Evolutionary conservation across 2,888 invertebrate species (phyloP).

Genomic region (Drosophila percnosoma): DNA sequence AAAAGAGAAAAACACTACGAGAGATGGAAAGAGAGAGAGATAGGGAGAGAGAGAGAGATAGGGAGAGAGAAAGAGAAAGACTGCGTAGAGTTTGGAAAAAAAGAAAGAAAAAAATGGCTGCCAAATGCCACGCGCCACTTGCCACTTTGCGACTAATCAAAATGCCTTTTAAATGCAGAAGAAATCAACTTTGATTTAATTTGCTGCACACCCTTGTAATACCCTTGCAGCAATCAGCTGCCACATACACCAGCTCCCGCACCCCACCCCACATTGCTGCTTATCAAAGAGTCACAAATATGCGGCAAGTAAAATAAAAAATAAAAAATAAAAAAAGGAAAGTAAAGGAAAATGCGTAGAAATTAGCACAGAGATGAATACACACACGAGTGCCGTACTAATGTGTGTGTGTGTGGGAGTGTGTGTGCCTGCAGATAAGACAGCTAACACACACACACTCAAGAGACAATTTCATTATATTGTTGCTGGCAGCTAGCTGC

Average conservation of each 20-base stretch:
- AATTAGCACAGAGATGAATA: slow-evolving; percentile 78
- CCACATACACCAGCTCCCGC: not conserved
- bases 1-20: slow-evolving; percentile 2
- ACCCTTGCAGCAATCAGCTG: not conserved
- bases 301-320: slow-evolving; percentile 39
- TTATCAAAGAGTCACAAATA: slow-evolving; percentile 61
- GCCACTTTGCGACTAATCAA: slow-evolving; percentile 75
- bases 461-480: slow-evolving; percentile 78
- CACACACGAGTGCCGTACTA: slow-evolving; percentile 62
- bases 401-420: slow-evolving; percentile 15
- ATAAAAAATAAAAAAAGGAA: not conserved
- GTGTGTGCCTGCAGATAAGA: slow-evolving; percentile 63
- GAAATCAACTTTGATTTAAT: slow-evolving; percentile 73
- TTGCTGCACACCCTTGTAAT: slow-evolving; percentile 8
- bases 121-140: slow-evolving; percentile 63
- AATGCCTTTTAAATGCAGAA: slow-evolving; percentile 77
- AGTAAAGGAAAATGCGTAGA: slow-evolving; percentile 69
- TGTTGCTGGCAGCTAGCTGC: slow-evolving; percentile 54
- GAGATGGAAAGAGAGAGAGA: not conserved
- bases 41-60: not conserved
- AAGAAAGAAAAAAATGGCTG: slow-evolving; percentile 50
- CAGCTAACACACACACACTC: slow-evolving; percentile 36
- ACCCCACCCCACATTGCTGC: slow-evolving; percentile 12
- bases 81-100: not conserved
- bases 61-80: not conserved